Evolutionary conservation across 1,140 invertebrate species (phyloP).

Genomic region (Gryon sp.): DNA sequence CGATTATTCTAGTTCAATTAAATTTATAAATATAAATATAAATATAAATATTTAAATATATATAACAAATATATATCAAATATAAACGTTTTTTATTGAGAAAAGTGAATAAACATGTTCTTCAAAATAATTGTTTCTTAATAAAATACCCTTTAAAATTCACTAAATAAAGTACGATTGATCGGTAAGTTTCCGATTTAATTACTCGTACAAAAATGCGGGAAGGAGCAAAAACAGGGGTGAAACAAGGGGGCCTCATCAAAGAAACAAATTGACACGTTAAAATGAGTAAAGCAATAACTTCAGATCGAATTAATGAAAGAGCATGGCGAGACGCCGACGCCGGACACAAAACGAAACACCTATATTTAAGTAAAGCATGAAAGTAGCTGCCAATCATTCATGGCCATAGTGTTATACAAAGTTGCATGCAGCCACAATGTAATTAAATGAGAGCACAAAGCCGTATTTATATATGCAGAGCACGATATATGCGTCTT

Average conservation of each 20-base stretch:
- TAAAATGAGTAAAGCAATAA: conserved; percentile 53
- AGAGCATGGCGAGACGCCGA: conserved; percentile 45
- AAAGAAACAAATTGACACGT: conserved; percentile 54
- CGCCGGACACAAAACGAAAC: conserved; percentile 33
- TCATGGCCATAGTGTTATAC: conserved; percentile 46
- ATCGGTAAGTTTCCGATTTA: conserved; percentile 4
- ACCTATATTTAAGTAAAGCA: conserved; percentile 62
- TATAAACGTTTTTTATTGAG: no score
- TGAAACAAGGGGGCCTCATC: conserved; percentile 20
- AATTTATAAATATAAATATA: no score
- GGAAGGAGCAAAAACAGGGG: conserved; percentile 9
- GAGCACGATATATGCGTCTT: conserved; percentile 54
- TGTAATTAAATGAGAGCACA: conserved; percentile 62
- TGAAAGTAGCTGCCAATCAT: conserved; percentile 63
- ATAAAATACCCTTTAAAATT: no score
- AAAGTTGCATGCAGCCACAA: conserved; percentile 60
- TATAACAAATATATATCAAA: no score
- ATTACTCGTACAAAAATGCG: conserved; percentile 26
- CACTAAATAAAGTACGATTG: conserved; percentile 7
- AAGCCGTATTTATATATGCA: conserved; percentile 59
- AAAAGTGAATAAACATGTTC: no score
- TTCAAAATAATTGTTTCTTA: no score
- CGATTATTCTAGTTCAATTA: no score
- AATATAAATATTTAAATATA: no score
- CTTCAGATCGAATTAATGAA: conserved; percentile 63